Percentiles rank a stretch among this genome's conserved stretches.
phyloP scores from a whole-genome alignment of 1,140 invertebrate genomes.

The Drosophila arawakana region DNA sequence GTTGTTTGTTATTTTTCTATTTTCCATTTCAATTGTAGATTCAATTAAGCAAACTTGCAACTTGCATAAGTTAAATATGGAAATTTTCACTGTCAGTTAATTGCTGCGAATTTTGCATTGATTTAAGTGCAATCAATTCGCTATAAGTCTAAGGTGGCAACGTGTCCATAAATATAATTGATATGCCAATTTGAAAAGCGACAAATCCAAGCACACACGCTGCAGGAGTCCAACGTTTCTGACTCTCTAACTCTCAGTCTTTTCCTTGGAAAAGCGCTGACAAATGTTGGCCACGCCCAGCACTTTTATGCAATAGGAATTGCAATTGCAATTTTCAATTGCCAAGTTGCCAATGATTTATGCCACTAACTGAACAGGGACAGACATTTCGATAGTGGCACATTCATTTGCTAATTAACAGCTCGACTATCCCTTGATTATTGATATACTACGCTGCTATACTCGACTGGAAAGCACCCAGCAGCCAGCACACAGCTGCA shows the following conservation, averaged over 20 bases:
- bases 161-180: constrained; percentile 73
- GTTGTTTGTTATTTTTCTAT: background rate
- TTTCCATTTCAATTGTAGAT: constrained; percentile 10
- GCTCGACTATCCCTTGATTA: constrained; percentile 77
- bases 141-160: constrained; percentile 61
- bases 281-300: constrained; percentile 66
- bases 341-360: constrained; percentile 27
- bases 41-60: constrained; percentile 40
- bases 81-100: constrained; percentile 62
- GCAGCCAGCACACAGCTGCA: constrained; percentile 55
- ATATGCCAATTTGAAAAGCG: constrained; percentile 63
- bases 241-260: background rate
- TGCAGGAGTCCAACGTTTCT: background rate
- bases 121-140: constrained; percentile 58
- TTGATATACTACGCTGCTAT: constrained; percentile 50
- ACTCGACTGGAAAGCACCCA: constrained; percentile 12
- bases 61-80: constrained; percentile 67
- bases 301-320: constrained; percentile 27
- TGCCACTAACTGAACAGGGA: constrained; percentile 5
- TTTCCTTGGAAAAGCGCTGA: constrained; percentile 46
- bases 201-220: constrained; percentile 10
- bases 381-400: constrained; percentile 8
- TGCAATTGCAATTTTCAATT: constrained; percentile 30
- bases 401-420: constrained; percentile 69
- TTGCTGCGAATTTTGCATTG: constrained; percentile 62